phyloP scores from a whole-genome alignment of 2,888 invertebrate genomes.

The Cabera pusaria region DNA sequence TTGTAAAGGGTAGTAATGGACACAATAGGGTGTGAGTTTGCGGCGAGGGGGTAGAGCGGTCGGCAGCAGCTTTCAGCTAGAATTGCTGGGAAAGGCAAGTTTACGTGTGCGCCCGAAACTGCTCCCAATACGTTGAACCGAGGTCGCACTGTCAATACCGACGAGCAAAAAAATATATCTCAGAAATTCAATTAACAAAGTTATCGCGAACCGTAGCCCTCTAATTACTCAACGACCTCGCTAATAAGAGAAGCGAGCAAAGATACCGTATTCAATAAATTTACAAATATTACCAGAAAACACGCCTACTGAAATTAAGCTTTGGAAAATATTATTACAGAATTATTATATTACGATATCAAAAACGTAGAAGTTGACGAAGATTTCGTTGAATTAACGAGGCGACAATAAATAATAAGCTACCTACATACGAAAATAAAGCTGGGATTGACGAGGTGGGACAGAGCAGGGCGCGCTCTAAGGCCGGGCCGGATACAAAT shows the following conservation, averaged over 20 bases:
- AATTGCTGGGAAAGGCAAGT: slow-evolving; percentile 62
- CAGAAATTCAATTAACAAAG: slow-evolving; percentile 35
- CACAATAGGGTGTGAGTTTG: slow-evolving; percentile 63
- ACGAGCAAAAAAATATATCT: slow-evolving; percentile 41
- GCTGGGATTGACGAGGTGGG: slow-evolving; percentile 21
- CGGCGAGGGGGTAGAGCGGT: slow-evolving; percentile 51
- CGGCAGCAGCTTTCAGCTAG: slow-evolving; percentile 54
- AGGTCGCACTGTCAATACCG: slow-evolving; percentile 50
- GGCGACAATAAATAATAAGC: slow-evolving; percentile 17
- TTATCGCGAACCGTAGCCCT: slow-evolving; percentile 18
- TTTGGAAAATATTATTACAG: no score
- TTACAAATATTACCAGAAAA: no score
- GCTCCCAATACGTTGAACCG: slow-evolving; percentile 49
- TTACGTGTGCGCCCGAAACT: slow-evolving; percentile 57
- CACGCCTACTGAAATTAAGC: no score
- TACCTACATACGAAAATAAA: slow-evolving; percentile 14
- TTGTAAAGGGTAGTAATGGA: slow-evolving; percentile 60
- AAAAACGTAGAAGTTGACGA: no score
- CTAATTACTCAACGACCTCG: slow-evolving; percentile 19
- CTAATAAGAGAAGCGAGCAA: slow-evolving; percentile 14
- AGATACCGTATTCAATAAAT: slow-evolving; percentile 2
- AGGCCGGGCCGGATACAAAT: slow-evolving; percentile 62
- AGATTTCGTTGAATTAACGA: no score
- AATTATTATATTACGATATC: no score
- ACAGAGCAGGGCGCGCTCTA: slow-evolving; percentile 34